phyloP scores from a whole-genome alignment of 2,888 invertebrate genomes.

The Drosophila neoperkinsi region DNA sequence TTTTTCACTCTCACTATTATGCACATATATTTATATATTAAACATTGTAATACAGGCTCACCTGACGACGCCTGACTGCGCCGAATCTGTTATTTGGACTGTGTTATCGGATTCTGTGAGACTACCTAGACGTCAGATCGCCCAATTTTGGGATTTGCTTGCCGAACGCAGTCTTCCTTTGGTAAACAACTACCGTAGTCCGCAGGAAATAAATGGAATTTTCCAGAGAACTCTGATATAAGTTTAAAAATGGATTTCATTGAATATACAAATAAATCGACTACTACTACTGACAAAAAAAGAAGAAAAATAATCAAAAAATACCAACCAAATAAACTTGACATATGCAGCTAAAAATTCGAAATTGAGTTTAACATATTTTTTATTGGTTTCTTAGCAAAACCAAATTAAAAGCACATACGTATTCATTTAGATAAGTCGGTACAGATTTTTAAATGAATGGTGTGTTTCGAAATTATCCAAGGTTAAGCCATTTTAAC shows the following conservation, averaged over 20 bases:
- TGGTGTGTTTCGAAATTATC: conserved; percentile 33
- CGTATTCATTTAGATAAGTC: neutral
- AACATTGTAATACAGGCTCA: conserved; percentile 86
- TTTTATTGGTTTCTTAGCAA: neutral
- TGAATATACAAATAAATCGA: neutral
- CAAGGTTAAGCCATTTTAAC: conserved; percentile 36
- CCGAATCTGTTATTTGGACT: conserved; percentile 90
- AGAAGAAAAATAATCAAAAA: conserved; percentile 7
- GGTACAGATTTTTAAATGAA: conserved; percentile 34
- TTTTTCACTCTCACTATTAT: neutral
- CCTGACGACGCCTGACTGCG: conserved; percentile 90
- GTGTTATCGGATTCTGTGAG: conserved; percentile 86
- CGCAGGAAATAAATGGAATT: conserved; percentile 51
- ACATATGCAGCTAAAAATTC: conserved; percentile 6
- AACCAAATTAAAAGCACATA: conserved; percentile 3
- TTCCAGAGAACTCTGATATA: conserved; percentile 28
- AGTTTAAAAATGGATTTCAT: neutral
- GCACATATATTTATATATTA: neutral
- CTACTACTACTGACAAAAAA: neutral
- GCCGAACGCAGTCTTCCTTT: conserved; percentile 43
- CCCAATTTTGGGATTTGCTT: conserved; percentile 43
- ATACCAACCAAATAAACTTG: conserved; percentile 9
- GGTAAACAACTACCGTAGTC: conserved; percentile 53
- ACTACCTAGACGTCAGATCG: conserved; percentile 72
- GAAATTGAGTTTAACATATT: neutral